These are phyloP conservation scores for Chalcosyrphus nemorum DNA, from an alignment of 2,888 invertebrate species.

Conservation along the genomic window DNA sequence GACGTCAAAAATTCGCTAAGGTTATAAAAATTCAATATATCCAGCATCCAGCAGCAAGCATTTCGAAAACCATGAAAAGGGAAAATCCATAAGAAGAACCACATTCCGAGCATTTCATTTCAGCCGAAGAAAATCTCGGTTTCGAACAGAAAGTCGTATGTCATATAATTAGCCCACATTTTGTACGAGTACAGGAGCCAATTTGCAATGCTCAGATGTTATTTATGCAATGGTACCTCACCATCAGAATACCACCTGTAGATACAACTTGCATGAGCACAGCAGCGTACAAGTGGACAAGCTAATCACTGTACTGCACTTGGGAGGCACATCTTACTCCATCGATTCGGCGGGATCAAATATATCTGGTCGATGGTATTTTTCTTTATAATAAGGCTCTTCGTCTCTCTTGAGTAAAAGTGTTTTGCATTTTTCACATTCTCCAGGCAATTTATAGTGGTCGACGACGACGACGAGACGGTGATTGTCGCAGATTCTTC, in stretches of 20 bases:
- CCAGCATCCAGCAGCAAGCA: background rate
- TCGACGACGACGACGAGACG: conserved; percentile 17
- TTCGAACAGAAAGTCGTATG: conserved; percentile 32
- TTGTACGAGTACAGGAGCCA: conserved; percentile 20
- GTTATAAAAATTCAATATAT: background rate
- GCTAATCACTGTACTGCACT: conserved; percentile 27
- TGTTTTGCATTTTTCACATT: conserved; percentile 58
- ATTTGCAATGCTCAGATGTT: conserved; percentile 27
- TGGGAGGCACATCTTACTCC: background rate
- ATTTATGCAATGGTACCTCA: conserved; percentile 18
- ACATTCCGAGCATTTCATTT: background rate
- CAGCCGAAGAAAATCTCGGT: background rate
- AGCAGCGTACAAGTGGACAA: conserved; percentile 35
- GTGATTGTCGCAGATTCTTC: conserved; percentile 32
- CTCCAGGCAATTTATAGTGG: conserved; percentile 12
- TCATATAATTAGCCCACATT: conserved; percentile 70
- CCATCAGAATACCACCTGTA: conserved; percentile 54
- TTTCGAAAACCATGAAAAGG: background rate
- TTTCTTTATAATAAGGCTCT: conserved; percentile 11
- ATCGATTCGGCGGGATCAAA: background rate
- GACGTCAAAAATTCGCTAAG: background rate
- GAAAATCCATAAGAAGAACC: background rate
- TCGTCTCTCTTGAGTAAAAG: conserved; percentile 19
- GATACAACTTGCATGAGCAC: conserved; percentile 56
- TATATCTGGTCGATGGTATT: background rate